A percentile compares a stretch with the other conserved stretches of the same genome.
Evolutionary conservation across 2,888 invertebrate species (phyloP).

Genomic region (Geotrupes spiniger): DNA sequence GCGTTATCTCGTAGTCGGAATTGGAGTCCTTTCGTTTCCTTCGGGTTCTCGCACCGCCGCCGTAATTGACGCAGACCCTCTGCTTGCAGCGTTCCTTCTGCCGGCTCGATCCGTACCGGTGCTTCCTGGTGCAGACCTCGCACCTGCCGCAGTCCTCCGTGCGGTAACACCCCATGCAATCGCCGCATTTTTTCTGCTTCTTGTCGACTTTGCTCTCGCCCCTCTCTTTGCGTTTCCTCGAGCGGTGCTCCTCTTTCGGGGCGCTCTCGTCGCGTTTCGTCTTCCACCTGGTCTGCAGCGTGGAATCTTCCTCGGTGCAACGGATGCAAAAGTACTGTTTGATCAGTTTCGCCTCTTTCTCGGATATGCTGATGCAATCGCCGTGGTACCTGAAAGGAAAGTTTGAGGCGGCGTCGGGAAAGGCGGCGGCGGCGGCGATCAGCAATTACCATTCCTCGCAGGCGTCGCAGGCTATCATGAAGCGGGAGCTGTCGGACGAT

Average conservation of each 20-base stretch:
- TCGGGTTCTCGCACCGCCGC: constrained; percentile 39
- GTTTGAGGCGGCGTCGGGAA: too few relatives aligned
- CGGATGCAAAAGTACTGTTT: constrained; percentile 90
- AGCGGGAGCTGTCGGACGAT: constrained; percentile 88
- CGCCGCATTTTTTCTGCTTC: constrained; percentile 64
- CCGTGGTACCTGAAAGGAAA: constrained; percentile 71
- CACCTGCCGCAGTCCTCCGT: constrained; percentile 70
- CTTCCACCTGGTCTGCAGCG: constrained; percentile 60
- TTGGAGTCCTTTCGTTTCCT: constrained; percentile 45
- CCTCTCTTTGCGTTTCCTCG: constrained; percentile 39
- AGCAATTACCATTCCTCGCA: constrained; percentile 87
- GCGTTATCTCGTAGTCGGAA: constrained; percentile 46
- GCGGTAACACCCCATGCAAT: constrained; percentile 71
- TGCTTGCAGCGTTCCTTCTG: constrained; percentile 55
- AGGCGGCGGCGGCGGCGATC: background rate
- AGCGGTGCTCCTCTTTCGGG: constrained; percentile 39
- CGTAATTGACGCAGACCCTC: constrained; percentile 51
- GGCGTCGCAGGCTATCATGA: constrained; percentile 97
- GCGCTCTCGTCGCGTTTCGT: constrained; percentile 42
- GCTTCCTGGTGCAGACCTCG: constrained; percentile 57
- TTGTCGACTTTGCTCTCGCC: constrained; percentile 46
- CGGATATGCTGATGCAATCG: constrained; percentile 93
- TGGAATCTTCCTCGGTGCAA: constrained; percentile 80
- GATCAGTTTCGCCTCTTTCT: constrained; percentile 88
- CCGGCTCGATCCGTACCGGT: constrained; percentile 37